Evolutionary conservation across 2,797 vertebrate species (phyloP).

Genomic region (Potorous gilbertii): DNA sequence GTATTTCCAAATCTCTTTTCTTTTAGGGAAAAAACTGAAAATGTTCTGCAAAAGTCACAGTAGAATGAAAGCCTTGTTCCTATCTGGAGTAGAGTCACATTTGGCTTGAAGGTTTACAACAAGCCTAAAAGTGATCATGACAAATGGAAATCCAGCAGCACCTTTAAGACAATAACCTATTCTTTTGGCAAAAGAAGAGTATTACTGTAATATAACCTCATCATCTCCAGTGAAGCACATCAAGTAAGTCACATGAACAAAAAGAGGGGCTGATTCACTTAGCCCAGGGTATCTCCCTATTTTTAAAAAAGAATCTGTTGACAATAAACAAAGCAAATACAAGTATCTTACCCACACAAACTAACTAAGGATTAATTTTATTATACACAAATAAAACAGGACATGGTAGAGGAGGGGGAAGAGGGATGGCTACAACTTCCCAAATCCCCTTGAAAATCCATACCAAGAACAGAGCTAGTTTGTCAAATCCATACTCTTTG

Average conservation of each 20-base stretch:
- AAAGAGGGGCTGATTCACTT: constrained; percentile 65
- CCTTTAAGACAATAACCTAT: constrained; percentile 72
- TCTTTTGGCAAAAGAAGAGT: constrained; percentile 68
- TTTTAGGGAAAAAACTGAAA: constrained; percentile 1
- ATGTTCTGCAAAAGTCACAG: constrained; percentile 37
- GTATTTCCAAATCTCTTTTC: constrained; percentile 1
- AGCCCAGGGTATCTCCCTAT: constrained; percentile 68
- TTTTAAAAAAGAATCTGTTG: constrained; percentile 77
- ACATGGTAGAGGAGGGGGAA: not conserved
- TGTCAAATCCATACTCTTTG: constrained; percentile 77
- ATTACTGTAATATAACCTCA: constrained; percentile 61
- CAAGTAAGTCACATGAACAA: constrained; percentile 67
- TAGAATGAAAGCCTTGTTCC: constrained; percentile 63
- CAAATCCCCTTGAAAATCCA: constrained; percentile 77
- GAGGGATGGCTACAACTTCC: constrained; percentile 63
- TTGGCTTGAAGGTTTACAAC: constrained; percentile 71
- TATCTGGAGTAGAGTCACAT: constrained; percentile 66
- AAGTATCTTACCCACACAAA: constrained; percentile 70
- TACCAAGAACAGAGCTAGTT: constrained; percentile 69
- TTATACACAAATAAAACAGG: constrained; percentile 75
- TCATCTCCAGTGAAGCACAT: constrained; percentile 68
- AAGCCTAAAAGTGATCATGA: constrained; percentile 71
- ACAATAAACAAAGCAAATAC: constrained; percentile 78
- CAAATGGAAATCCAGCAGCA: constrained; percentile 74
- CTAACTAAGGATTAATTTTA: constrained; percentile 76